Conservation (phyloP, 1,140 invertebrate species). For the Papilio aristodemus region DNA sequence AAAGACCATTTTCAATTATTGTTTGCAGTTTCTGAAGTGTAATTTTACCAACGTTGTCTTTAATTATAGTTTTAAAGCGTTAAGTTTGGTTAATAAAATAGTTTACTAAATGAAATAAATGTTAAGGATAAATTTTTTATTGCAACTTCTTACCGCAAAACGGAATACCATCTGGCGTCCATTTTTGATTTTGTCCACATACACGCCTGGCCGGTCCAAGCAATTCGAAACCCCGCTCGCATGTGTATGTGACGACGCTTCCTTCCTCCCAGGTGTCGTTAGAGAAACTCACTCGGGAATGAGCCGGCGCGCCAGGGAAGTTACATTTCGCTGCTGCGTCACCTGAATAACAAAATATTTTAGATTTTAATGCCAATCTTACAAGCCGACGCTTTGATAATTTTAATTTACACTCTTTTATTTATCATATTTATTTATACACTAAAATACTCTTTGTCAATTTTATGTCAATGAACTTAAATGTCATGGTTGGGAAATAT, state of each 20-base stretch:
- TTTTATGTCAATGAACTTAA: not conserved
- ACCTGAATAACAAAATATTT: constrained; percentile 40
- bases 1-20: too few species aligned
- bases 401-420: too few species aligned
- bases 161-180: constrained; percentile 95
- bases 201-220: constrained; percentile 90
- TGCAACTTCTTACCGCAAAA: constrained; percentile 91
- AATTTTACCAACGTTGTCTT: too few species aligned
- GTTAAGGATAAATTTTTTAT: constrained; percentile 27
- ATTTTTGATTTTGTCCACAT: constrained; percentile 88
- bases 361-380: too few species aligned
- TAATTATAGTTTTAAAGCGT: too few species aligned
- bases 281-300: constrained; percentile 90
- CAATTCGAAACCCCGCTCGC: constrained; percentile 94
- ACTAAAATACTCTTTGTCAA: too few species aligned
- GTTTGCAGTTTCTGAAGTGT: too few species aligned
- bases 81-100: too few species aligned
- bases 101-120: too few species aligned
- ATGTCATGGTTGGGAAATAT: constrained; percentile 1
- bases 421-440: too few species aligned
- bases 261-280: constrained; percentile 84
- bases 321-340: constrained; percentile 81
- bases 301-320: constrained; percentile 96
- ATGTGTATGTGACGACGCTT: constrained; percentile 91
- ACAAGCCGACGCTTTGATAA: too few species aligned